Base-by-base conservation (phyloP, 2,113 vertebrate species). In the Lagopus muta region DNA sequence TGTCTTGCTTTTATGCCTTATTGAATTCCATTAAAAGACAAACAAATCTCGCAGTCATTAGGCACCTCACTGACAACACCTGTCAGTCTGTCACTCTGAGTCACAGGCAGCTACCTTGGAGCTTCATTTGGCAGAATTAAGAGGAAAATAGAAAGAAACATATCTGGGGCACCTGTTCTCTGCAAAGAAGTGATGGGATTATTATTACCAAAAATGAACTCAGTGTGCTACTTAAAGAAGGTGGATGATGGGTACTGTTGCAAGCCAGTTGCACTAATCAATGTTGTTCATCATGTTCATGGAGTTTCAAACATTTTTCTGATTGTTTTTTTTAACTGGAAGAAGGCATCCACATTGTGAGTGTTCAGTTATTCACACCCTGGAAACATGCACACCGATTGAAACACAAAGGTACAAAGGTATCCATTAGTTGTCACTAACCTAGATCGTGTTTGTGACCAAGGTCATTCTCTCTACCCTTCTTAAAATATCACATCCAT, bases 61-160 rank as follows among this genome's bases (percentile, higher is more conserved):
- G 96, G 96, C 93, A 95, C 96, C 96, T 96, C 36, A 92, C 97
- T 98, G 97, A 77, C 96, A 97, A 91, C 95, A 96, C 95, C 98
- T 98, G 97, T 91, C 98, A 96, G 90, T 94, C 94, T 97, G 97
- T 97, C 97, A 95, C 82, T 97, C 72, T 8, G 30, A 82, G 82
- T 92, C 91, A 84, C 76, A 91, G 84, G 86, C 82, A 96, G 94
- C 62, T 42, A 88, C 72, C 10, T 34, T 36, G 77, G 78, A 95
- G 92, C 86, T 90, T 95, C 77, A 32, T 93, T 95, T 95, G 95
- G 94, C 91, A 97, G 82, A 86, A 95, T 95, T 61, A 93, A 89
- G 90, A 92, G 94, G 84, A 91, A 96, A 96, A 96, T 73, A 77
- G 91, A 55, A 91, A 57, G 69, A 78, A 96, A 88, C 79, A 4